Percentiles rank a stretch among this genome's conserved stretches.
phyloP scores from a whole-genome alignment of 35 echinoderm and acorn worm genomes.

The Eucidaris tribuloides region DNA sequence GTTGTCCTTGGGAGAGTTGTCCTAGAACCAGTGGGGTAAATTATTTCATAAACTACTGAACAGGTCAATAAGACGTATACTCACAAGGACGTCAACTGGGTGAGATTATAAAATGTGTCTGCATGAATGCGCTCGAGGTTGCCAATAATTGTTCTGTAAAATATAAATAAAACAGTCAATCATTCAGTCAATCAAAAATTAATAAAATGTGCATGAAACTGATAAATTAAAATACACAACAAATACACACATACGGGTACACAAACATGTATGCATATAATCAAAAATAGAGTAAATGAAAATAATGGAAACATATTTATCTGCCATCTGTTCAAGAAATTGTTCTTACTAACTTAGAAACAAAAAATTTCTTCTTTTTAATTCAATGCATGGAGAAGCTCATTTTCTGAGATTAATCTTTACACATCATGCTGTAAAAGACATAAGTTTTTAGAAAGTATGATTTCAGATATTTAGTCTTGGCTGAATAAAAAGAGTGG shows the following conservation, averaged over 20 bases:
- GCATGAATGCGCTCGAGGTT: constrained; percentile 31
- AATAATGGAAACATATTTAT: neutral
- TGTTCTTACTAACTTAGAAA: no score
- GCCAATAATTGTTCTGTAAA: constrained; percentile 57
- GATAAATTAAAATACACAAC: neutral
- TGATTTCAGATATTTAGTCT: no score
- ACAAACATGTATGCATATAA: neutral
- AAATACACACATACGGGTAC: neutral
- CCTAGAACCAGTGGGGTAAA: no score
- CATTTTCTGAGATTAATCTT: no score
- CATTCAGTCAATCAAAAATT: neutral
- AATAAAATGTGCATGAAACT: neutral
- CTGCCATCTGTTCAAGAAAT: neutral
- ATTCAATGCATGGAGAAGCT: no score
- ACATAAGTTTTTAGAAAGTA: no score
- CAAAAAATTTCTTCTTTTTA: no score
- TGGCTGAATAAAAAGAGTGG: no score
- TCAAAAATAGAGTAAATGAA: neutral
- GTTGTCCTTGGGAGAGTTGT: no score
- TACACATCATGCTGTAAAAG: no score
- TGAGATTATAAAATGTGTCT: constrained; percentile 36
- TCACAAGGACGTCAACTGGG: constrained; percentile 56
- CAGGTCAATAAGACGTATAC: no score
- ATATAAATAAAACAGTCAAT: constrained; percentile 5
- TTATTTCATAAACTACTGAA: no score